Conservation (phyloP, 2,888 invertebrate genomes). For the Protophormia terraenovae region DNA sequence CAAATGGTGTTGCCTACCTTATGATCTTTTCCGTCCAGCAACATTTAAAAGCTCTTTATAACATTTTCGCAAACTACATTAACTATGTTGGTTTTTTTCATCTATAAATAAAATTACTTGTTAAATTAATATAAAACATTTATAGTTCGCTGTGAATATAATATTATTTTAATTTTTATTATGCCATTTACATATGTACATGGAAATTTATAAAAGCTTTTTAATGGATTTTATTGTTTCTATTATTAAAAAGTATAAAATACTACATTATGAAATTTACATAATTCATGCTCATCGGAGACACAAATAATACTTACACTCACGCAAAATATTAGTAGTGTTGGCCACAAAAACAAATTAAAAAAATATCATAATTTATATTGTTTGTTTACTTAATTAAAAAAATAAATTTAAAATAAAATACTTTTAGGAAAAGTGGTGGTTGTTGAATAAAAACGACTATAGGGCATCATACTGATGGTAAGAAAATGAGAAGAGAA, state of each 20-base stretch:
- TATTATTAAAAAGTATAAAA: slow-evolving; percentile 13
- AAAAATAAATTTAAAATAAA: slow-evolving; percentile 16
- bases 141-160: neutral
- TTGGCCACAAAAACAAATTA: slow-evolving; percentile 17
- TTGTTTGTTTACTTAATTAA: slow-evolving; percentile 9
- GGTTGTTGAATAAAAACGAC: neutral
- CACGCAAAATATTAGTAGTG: slow-evolving; percentile 26
- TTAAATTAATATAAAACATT: neutral
- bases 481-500: no score
- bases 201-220: slow-evolving; percentile 46
- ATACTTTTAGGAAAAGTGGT: neutral
- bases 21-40: neutral
- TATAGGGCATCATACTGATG: neutral
- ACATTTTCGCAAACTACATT: neutral
- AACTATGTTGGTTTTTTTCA: neutral
- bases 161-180: slow-evolving; percentile 20
- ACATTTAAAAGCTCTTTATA: neutral
- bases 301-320: neutral
- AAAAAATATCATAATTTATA: slow-evolving; percentile 28
- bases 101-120: neutral
- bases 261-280: neutral
- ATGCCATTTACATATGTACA: slow-evolving; percentile 5
- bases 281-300: slow-evolving; percentile 14
- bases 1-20: neutral
- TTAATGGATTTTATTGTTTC: slow-evolving; percentile 46